A percentile compares a stretch with the other conserved stretches of the same genome.
These are phyloP conservation scores for Henricia sp. DNA, from an alignment of 53 echinoderm and acorn worm genomes.

Conservation along the genomic window DNA sequence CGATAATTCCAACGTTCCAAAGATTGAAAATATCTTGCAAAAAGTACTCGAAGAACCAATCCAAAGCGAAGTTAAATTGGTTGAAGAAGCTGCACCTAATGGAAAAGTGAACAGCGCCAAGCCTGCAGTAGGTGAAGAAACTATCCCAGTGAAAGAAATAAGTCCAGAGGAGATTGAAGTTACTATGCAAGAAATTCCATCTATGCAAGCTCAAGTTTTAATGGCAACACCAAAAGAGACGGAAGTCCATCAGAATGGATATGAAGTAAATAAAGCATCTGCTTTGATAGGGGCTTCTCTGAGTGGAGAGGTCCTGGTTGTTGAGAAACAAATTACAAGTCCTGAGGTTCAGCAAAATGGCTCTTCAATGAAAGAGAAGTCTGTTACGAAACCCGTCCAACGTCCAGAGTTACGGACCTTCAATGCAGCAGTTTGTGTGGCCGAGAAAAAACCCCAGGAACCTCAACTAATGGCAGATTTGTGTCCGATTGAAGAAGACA, in stretches of 20 bases:
- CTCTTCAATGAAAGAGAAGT: background rate
- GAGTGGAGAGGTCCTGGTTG: background rate
- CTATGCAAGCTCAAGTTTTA: conserved; percentile 35
- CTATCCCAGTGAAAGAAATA: conserved; percentile 6
- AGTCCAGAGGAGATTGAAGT: conserved; percentile 19
- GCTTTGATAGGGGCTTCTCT: background rate
- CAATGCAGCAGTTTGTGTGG: conserved; percentile 11
- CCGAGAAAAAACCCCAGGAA: conserved; percentile 15
- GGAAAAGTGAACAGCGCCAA: background rate
- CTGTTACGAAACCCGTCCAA: conserved; percentile 7
- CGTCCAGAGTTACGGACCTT: conserved; percentile 18
- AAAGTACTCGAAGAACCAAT: conserved; percentile 1
- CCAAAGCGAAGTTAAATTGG: background rate
- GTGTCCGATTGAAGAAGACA: background rate
- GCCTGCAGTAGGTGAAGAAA: background rate
- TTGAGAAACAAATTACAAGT: no score
- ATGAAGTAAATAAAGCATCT: background rate
- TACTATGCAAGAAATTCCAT: conserved; percentile 39
- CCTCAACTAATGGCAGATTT: conserved; percentile 40
- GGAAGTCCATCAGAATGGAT: conserved; percentile 3
- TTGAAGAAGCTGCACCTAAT: conserved; percentile 37
- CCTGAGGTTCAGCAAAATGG: no score
- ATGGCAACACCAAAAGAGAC: background rate
- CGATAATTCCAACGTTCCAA: conserved; percentile 4
- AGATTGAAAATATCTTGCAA: conserved; percentile 12